Base-by-base conservation (phyloP, 2,113 vertebrate genomes). In the Maccullochella peelii region DNA sequence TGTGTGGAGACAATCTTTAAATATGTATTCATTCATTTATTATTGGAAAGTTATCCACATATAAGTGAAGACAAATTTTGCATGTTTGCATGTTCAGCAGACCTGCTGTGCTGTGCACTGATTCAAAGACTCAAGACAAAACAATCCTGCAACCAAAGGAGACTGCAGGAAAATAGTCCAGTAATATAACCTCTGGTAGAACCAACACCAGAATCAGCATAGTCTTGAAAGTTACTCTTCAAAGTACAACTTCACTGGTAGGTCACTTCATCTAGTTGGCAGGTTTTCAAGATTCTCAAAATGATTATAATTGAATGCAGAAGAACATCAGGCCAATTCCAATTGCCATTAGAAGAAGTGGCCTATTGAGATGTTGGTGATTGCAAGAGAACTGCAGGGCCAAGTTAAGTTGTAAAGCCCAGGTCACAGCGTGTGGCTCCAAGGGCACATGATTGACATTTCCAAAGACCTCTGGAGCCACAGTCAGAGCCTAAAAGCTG, bases 371-470 rank as follows among this genome's bases (percentile, higher is more conserved):
- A 25, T 61, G 50, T 20, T 83, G 79, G 15, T 84, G 76, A 80
- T 72, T 83, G 70, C 47, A 59, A 21, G 69, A 61, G 58, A 72
- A 79, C 52, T 42, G 63, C 62, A 71, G 79, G 73, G 68, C 77
- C 1, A 20, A 52, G 86, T 90, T 79, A 77, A 69, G 81, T 54
- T 79, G 77, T 68, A 57, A 88, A 75, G 69, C 79, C 80, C 55
- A 2, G 57, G 49, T 62, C 88, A 30, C 92, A 91, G 87, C 80
- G 79, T 86, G 90, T 77, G 82, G 84, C 71, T 66, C 81, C 77
- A 84, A 84, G 83, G 89, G 76, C 87, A 80, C 90, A 83, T 87
- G 86, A 88, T 55, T 94, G 93, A 91, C 91, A 91, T 94, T 91
- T 93, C 86, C 80, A 86, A 86, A 88, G 83, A 88, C 90, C 89